Evolutionary conservation across 2,797 vertebrate species (phyloP).

Genomic region (Merluccius polli): DNA sequence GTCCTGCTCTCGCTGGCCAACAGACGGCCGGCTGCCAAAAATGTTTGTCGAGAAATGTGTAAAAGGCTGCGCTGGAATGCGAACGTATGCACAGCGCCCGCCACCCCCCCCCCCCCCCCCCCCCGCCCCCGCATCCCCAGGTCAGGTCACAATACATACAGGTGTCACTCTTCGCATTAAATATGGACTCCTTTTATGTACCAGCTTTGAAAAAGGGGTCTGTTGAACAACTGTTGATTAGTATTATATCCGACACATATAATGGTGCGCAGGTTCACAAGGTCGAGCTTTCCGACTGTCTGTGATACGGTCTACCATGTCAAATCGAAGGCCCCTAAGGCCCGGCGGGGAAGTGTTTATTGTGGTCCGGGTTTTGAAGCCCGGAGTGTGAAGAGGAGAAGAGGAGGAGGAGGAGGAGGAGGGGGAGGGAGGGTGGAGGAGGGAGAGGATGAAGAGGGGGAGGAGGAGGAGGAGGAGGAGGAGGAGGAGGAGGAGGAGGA

Average conservation of each 20-base stretch:
- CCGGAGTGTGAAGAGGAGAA: conserved; percentile 57
- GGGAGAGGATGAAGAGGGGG: conserved; percentile 56
- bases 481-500: conserved; percentile 66
- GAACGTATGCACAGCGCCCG: too few species aligned
- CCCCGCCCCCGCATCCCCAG: too few species aligned
- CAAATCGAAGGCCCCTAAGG: not conserved
- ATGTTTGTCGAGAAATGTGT: conserved; percentile 33
- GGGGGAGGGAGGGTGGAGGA: conserved; percentile 66
- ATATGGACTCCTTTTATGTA: too few species aligned
- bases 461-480: conserved; percentile 67
- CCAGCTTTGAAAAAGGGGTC: too few species aligned
- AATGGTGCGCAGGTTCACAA: not conserved
- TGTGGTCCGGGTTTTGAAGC: conserved; percentile 62
- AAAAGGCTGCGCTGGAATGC: conserved; percentile 4
- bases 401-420: conserved; percentile 52
- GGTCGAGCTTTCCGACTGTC: not conserved
- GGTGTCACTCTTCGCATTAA: too few species aligned
- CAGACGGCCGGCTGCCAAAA: conserved; percentile 31
- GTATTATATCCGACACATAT: too few species aligned
- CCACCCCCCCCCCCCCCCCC: too few species aligned
- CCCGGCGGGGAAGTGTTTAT: conserved; percentile 61
- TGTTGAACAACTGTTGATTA: too few species aligned
- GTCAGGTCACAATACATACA: too few species aligned
- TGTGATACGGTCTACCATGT: too few species aligned
- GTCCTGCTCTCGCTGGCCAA: conserved; percentile 26